Conservation (phyloP, 2,797 vertebrate genomes). For the Gobionotothen gibberifrons region DNA sequence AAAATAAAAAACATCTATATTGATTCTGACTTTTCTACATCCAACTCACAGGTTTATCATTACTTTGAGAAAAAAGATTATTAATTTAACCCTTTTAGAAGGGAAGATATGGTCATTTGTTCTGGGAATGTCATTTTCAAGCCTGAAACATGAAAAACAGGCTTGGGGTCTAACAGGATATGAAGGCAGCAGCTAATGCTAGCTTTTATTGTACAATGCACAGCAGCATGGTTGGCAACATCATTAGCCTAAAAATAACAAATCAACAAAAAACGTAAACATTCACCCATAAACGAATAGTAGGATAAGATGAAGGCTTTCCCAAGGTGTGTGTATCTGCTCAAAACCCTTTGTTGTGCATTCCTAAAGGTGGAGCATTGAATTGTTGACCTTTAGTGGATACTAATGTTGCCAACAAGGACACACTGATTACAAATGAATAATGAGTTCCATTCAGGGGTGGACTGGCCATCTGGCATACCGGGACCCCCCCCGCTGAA, state of each 20-base stretch:
- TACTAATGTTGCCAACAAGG: background rate
- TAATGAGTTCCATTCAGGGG: constrained; percentile 49
- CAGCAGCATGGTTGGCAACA: background rate
- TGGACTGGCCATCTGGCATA: too few relatives aligned
- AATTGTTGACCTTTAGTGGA: constrained; percentile 39
- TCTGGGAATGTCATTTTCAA: too few relatives aligned
- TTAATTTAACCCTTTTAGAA: too few relatives aligned
- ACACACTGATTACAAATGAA: constrained; percentile 39
- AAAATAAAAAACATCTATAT: too few relatives aligned
- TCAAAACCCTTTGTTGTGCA: background rate
- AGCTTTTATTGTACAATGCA: background rate
- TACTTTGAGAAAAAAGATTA: too few relatives aligned
- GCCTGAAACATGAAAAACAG: too few relatives aligned
- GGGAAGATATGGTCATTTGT: too few relatives aligned
- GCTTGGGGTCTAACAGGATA: too few relatives aligned
- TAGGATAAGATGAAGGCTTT: background rate
- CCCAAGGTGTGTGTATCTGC: background rate
- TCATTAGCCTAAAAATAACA: background rate
- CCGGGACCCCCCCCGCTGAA: too few relatives aligned
- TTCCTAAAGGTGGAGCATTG: background rate
- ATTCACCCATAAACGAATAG: background rate
- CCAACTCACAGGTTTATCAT: too few relatives aligned
- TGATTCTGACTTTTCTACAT: too few relatives aligned
- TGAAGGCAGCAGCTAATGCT: background rate
- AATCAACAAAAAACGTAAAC: background rate